Conservation (phyloP, 2,888 invertebrate genomes). For the Ctena decussata region DNA sequence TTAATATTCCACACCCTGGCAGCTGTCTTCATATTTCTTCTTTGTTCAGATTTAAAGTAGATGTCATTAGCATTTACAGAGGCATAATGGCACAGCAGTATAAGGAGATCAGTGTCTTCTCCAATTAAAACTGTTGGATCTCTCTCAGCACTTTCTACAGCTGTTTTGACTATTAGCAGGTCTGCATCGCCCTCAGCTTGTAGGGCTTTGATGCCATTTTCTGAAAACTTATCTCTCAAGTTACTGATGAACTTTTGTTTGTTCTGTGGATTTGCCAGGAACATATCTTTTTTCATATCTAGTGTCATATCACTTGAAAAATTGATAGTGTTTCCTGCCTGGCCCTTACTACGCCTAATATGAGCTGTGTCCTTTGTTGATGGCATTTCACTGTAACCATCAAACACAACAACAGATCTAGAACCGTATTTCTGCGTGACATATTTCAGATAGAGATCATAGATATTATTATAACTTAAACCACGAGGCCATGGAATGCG, state of each 20-base stretch:
- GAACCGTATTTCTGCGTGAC: constrained; percentile 17
- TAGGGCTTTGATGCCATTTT: not conserved
- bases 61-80: not conserved
- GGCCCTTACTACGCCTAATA: not conserved
- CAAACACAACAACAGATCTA: not conserved
- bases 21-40: not conserved
- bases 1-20: constrained; percentile 60
- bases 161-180: constrained; percentile 10
- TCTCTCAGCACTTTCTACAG: not conserved
- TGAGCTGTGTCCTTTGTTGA: constrained; percentile 16
- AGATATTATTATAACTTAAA: constrained; percentile 27
- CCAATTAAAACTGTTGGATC: constrained; percentile 1
- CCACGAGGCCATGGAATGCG: constrained; percentile 47
- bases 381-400: constrained; percentile 2
- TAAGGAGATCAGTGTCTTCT: constrained; percentile 39
- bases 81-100: constrained; percentile 14
- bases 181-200: constrained; percentile 35
- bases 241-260: not conserved
- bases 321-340: not conserved
- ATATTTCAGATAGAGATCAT: constrained; percentile 30
- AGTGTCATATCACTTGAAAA: not conserved
- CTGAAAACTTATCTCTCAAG: not conserved
- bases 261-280: not conserved
- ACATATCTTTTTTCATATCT: not conserved
- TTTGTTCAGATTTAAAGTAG: constrained; percentile 7